Base-by-base conservation (phyloP, 2,113 vertebrate species). In the Sardina pilchardus region DNA sequence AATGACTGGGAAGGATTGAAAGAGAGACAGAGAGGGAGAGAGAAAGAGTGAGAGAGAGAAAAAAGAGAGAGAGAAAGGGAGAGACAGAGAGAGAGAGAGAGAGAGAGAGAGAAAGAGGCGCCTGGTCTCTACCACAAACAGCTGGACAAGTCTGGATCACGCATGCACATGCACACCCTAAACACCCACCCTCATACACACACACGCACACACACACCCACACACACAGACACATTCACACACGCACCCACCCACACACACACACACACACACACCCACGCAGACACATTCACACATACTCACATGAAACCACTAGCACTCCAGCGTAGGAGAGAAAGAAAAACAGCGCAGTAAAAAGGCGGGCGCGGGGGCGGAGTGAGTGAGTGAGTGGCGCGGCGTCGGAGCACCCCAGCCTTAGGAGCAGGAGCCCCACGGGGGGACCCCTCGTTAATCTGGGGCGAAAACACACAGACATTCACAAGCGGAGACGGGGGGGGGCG, bases 371-470 rank as follows among this genome's bases (percentile, higher is more conserved):
- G n/a, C n/a, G 67, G 16, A 30, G 63, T 30, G 63, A 34, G 63
- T 10, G 63, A 71, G 48, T 10, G 30, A 30, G 63, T 26, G 3
- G 53, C 6, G 4, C 39, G 71, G 71, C 26, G 71, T 78, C 30
- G 30, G 14, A 16, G 2, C 12, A 5, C 30, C 26, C 71, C 71
- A 59, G 21, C 53, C 53, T 59, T 1, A 16, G 30, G 14, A 16
- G 67, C 67, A 75, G n/a, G n/a, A n/a, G 67, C 26, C 71, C 34
- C 71, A 78, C 30, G 71, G 26, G 53, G 71, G 34, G 30, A 34
- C 30, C 30, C 26, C 71, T 78, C 14, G 71, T 78, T 78, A 78
- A 78, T 78, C 71, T 39, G 71, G 71, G 71, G 71, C 34, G 71
- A 36, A 36, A 30, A 78, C n/a, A 71, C 26, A 6, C 21, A 71